Evolutionary conservation across 2,888 invertebrate genomes (phyloP), one percentile per base, ranked within the genome.

Genomic region (Molorchus minor): DNA sequence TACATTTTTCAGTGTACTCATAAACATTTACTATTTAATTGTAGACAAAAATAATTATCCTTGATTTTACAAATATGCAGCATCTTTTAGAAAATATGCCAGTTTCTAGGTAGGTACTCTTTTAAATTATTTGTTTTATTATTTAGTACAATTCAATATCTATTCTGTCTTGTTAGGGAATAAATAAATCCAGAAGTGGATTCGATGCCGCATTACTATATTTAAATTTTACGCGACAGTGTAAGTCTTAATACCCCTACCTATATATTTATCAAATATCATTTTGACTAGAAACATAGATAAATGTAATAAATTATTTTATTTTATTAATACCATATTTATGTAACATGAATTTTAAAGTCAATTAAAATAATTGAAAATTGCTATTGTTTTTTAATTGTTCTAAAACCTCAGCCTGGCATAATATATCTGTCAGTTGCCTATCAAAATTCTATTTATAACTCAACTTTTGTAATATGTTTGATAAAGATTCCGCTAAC

Each of bases 291-390:
- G 20, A 15, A 46, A 21, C 20, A 46, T 46, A 46, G 33, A 33
- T 33, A 43, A 33, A 21, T 43, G 21, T 43, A 43, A 33, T 46
- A 29, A 33, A 33, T 46, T 46, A 46, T 46, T 46, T 35, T 46
- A 35, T 41, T 41, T 19, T 41, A 20, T 35, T 46, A 29, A 33
- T 35, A 35, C 33, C 13, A 33, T 46, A 46, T 46, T 20, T 46
- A 46, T 29, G 19, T 43, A 43, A 43, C 21, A 21, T 43, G 5
- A 43, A 43, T 43, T 33, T 46, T 46, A 33, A 46, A 46, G 46
- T 46, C 46, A 46, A 46, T 46, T 46, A 46, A 46, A 45, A 19
- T 16, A 44, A 33, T 30, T 46, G 33, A 33, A 46, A 33, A 25
- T 46, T 35, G 17, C 8, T 25, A 15, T 43, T 25, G 15, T 20